Percentiles rank a stretch among this genome's conserved stretches.
These are phyloP conservation scores for Saccostrea glomerata DNA, from an alignment of 1,140 invertebrate genomes.

Conservation along the genomic window DNA sequence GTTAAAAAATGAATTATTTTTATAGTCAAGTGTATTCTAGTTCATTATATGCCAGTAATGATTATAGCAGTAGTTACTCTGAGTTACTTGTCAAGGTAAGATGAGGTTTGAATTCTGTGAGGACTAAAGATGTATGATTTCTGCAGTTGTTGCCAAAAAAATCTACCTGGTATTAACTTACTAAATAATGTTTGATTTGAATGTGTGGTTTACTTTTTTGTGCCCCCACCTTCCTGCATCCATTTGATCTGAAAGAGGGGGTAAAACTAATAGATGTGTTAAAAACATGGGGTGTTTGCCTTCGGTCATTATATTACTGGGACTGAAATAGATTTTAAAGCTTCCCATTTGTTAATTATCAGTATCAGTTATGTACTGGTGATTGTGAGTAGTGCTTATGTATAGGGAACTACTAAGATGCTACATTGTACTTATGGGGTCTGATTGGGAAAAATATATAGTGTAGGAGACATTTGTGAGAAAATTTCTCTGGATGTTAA, in stretches of 20 bases:
- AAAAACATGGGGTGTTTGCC: no score
- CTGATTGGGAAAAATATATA: neutral
- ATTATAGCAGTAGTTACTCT: neutral
- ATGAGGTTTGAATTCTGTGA: neutral
- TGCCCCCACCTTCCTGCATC: neutral
- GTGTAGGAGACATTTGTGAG: neutral
- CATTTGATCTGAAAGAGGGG: neutral
- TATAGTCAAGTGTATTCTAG: conserved; percentile 19
- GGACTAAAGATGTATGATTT: neutral
- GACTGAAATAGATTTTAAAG: neutral
- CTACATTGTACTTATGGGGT: neutral
- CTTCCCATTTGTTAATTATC: neutral
- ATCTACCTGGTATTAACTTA: neutral
- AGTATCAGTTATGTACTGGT: neutral
- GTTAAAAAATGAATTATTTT: neutral
- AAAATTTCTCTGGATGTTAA: neutral
- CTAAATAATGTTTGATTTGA: neutral
- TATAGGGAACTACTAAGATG: neutral
- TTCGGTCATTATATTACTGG: neutral
- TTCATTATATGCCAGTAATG: conserved; percentile 27
- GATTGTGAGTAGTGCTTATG: no score
- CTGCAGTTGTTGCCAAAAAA: no score
- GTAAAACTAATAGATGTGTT: no score
- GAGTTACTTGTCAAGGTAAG: neutral
- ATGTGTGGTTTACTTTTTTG: neutral